Conservation (phyloP, 2,113 vertebrate species). For the Chaenogobius annularis region DNA sequence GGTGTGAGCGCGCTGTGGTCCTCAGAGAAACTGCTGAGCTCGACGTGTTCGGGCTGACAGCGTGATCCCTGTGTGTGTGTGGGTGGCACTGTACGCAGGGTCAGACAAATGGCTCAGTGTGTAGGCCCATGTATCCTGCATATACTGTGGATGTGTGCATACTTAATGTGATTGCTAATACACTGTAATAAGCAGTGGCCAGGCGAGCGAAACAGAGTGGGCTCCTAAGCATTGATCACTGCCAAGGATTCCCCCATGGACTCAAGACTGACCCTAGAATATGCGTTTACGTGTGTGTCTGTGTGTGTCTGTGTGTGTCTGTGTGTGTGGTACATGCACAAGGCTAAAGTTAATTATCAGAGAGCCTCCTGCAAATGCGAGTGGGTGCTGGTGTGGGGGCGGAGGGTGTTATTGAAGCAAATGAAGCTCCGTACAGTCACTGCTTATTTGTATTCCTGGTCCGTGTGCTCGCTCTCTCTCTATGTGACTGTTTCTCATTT, state of each 20-base stretch:
- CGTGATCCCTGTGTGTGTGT: not conserved
- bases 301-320: not conserved
- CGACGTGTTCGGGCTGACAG: not conserved
- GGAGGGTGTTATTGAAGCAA: slow-evolving; percentile 31
- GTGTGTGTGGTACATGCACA: not conserved
- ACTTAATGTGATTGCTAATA: slow-evolving; percentile 33
- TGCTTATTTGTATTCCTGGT: slow-evolving; percentile 43
- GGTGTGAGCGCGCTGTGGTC: not conserved
- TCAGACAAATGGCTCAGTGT: not conserved
- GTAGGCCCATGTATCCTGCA: not conserved
- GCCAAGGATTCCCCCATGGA: slow-evolving; percentile 25
- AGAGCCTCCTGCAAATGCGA: slow-evolving; percentile 28
- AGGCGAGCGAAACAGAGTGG: slow-evolving; percentile 27
- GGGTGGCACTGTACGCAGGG: not conserved
- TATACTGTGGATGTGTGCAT: slow-evolving; percentile 6
- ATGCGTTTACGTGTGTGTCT: slow-evolving; percentile 1
- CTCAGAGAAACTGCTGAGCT: not conserved
- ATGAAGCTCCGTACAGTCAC: slow-evolving; percentile 35
- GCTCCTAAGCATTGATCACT: slow-evolving; percentile 32
- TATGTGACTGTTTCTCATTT: not conserved
- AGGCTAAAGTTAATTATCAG: slow-evolving; percentile 47
- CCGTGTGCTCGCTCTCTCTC: slow-evolving; percentile 3
- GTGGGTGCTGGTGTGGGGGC: slow-evolving; percentile 14
- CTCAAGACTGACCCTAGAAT: slow-evolving; percentile 6
- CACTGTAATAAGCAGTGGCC: slow-evolving; percentile 36